A percentile compares a stretch with the other conserved stretches of the same genome.
These are phyloP conservation scores for Drosophila nasuta DNA, from an alignment of 1,140 invertebrate genomes.

Conservation along the genomic window DNA sequence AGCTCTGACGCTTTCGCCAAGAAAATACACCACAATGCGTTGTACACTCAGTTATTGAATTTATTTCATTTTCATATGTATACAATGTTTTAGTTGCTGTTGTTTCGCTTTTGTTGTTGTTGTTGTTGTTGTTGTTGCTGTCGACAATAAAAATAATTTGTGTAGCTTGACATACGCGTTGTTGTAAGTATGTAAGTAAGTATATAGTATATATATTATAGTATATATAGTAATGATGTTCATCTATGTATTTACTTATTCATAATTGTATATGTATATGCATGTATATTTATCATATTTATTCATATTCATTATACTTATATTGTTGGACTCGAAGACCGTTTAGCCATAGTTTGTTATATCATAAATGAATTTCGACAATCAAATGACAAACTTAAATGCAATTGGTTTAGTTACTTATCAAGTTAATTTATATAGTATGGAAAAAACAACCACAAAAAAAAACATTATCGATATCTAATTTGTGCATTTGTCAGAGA, in stretches of 20 bases:
- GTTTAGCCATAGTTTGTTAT: slow-evolving; percentile 11
- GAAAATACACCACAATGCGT: background rate
- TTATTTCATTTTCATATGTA: slow-evolving; percentile 39
- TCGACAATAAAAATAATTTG: slow-evolving; percentile 78
- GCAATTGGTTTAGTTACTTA: slow-evolving; percentile 23
- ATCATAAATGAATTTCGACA: background rate
- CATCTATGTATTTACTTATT: slow-evolving; percentile 14
- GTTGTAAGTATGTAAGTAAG: slow-evolving; percentile 16
- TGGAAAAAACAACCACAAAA: slow-evolving; percentile 23
- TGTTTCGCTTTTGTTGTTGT: slow-evolving; percentile 27
- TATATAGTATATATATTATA: slow-evolving; percentile 15
- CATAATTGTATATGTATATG: slow-evolving; percentile 44
- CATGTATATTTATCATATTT: slow-evolving; percentile 21
- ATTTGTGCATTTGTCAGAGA: slow-evolving; percentile 41
- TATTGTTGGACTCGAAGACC: slow-evolving; percentile 6
- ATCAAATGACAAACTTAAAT: slow-evolving; percentile 36
- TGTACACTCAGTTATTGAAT: slow-evolving; percentile 48
- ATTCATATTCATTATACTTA: background rate
- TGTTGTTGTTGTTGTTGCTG: slow-evolving; percentile 21
- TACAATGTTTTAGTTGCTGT: slow-evolving; percentile 33
- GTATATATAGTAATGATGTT: slow-evolving; percentile 22
- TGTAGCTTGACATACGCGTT: slow-evolving; percentile 21
- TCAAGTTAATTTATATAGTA: slow-evolving; percentile 9
- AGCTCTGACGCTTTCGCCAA: slow-evolving; percentile 1
- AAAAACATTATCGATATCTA: slow-evolving; percentile 15